Evolutionary conservation across 2,888 invertebrate species (phyloP).

Genomic region (Sicus ferrugineus): DNA sequence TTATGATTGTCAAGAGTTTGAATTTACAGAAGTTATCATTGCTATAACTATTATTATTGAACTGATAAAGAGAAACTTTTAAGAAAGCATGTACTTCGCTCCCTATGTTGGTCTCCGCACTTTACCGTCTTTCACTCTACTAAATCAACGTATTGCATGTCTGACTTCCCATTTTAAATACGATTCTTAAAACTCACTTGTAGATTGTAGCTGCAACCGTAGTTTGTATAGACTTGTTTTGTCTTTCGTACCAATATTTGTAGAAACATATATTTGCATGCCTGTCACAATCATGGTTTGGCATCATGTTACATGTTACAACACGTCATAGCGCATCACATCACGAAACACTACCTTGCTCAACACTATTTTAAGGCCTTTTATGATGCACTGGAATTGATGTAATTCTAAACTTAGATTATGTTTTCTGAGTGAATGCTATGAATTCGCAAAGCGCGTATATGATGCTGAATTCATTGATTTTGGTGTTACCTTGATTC

Average conservation of each 20-base stretch:
- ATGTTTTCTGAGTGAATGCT: slow-evolving; percentile 3
- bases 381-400: background rate
- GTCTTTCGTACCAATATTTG: background rate
- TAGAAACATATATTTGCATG: slow-evolving; percentile 3
- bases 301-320: background rate
- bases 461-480: background rate
- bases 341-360: no score
- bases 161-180: slow-evolving; percentile 2
- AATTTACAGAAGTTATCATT: no score
- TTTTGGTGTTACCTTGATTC: slow-evolving; percentile 17
- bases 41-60: no score
- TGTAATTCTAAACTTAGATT: background rate
- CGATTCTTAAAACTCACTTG: background rate
- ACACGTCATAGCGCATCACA: no score
- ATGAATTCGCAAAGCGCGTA: slow-evolving; percentile 4
- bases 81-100: no score
- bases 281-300: background rate
- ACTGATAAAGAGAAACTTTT: no score
- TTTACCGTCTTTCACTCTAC: background rate
- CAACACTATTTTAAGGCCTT: background rate
- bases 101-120: no score
- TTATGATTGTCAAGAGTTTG: no score
- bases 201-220: background rate
- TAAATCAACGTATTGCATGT: slow-evolving; percentile 8
- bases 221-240: background rate